Base-by-base conservation (phyloP, 1,140 invertebrate species). In the Oryzaephilus surinamensis region DNA sequence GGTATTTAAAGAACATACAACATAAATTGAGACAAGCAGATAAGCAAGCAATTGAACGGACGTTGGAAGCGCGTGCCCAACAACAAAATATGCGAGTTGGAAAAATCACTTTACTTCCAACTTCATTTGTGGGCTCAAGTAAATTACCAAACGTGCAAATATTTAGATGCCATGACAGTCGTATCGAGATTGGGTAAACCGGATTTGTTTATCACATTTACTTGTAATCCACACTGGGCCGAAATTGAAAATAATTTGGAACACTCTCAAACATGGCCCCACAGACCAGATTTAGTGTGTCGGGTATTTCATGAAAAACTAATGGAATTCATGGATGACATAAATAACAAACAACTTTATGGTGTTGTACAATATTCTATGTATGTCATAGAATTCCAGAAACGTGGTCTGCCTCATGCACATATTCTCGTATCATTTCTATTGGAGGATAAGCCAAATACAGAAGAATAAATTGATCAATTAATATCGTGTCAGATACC, bases 301-400 rank as follows among this genome's bases (percentile, higher is more conserved):
- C n/a, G n/a, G n/a, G n/a, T n/a, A n/a, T n/a, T n/a, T n/a, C n/a
- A 32, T 7, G 3, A 7, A 5, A 32, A 32, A 32, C 17, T 32
- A 8, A 4, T 4, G 3, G 12, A 14, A 16, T 13, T 32, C 4
- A 4, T 32, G 3, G 30, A 32, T 17, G 32, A 33, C 19, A 19
- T 33, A 14, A 18, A 10, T 10, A 19, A 21, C 19, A 33, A 33
- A 5, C 17, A 33, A 12, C 6, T 19, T 5, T 33, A 7, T 19
- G 32, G 32, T 11, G 19, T 3, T n/a, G 10, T 20, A 16, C 11
- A 19, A n/a, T 11, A 19, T 21, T 33, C 18, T 4, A 11, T 33
- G 20, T 33, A 33, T n/a, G 30, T 11, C 16, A 20, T 23, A 7
- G 18, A 33, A 20, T 33, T 33, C 17, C 32, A 33, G 20, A 33